Base-by-base conservation (phyloP, 2,797 vertebrate genomes). In the Xenopus petersii region DNA sequence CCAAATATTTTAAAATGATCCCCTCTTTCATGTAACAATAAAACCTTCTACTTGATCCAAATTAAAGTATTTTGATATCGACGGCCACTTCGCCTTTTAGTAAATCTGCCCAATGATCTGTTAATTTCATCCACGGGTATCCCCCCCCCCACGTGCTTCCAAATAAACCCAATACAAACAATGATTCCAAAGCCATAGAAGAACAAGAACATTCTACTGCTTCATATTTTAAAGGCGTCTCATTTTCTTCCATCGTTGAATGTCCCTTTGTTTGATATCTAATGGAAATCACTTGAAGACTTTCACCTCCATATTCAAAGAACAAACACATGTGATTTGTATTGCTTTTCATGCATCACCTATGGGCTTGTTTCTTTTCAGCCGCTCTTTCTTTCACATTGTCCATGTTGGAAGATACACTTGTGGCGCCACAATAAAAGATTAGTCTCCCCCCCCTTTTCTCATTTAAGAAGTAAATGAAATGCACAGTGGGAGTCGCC, bases 391-490 rank as follows among this genome's bases (percentile, higher is more conserved):
- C 17, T 71, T 66, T 62, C 12, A 64, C 63, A 68, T 59, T 58
- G 72, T 69, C 11, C 51, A 64, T 15, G 65, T n/a, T 12, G 30
- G 10, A 63, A 64, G 13, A 17, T 11, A 56, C 26, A 33, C 47
- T 55, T 17, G n/a, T 6, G 7, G 24, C 36, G 51, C 16, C 30
- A n/a, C 59, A 62, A 59, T 30, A 15, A 21, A 12, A 42, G 24
- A 47, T 69, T 64, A 48, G 68, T 60, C 24, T 68, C 73, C 15
- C 16, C 11, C 11, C 11, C 15, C 26, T 30, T 30, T 30, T 10
- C 70, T 78, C 64, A 42, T 67, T 73, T 10, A 65, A n/a, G 21
- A 58, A 78, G 71, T 73, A 68, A 73, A 51, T 12, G 16, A 30
- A 33, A 49, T 62, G 15, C 12, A 30, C n/a, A 69, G 17, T 69